phyloP scores from a whole-genome alignment of 2,888 invertebrate species.

The Ectobius pallidus region DNA sequence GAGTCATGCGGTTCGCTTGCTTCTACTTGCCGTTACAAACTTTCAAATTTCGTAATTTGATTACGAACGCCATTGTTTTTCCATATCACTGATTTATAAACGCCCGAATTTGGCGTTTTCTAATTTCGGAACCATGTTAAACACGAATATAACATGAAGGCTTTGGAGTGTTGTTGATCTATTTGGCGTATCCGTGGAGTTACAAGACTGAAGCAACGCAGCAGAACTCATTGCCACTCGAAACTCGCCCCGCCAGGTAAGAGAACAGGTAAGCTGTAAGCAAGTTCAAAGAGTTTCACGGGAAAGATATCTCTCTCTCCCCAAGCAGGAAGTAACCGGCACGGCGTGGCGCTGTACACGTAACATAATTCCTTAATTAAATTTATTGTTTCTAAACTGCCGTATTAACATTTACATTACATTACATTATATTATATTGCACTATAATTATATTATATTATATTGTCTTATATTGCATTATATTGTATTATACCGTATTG shows the following conservation, averaged over 20 bases:
- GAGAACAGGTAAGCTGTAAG: conserved; percentile 29
- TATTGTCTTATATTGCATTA: no score
- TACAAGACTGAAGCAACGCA: conserved; percentile 4
- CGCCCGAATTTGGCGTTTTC: conserved; percentile 11
- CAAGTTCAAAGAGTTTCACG: conserved; percentile 9
- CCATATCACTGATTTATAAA: background rate
- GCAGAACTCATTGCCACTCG: conserved; percentile 13
- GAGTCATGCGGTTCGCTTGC: conserved; percentile 7
- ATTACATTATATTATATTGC: no score
- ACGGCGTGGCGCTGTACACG: no score
- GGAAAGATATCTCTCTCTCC: conserved; percentile 23
- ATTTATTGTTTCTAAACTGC: no score
- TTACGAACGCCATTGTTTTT: background rate
- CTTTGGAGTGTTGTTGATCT: conserved; percentile 23
- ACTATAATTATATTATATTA: no score
- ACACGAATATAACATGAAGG: background rate
- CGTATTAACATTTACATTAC: no score
- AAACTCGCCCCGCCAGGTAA: conserved; percentile 17
- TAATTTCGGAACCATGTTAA: conserved; percentile 10
- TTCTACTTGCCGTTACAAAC: background rate
- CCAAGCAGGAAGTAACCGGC: no score
- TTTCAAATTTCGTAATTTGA: background rate
- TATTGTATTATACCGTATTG: no score
- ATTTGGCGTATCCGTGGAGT: conserved; percentile 18
- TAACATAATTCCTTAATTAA: no score